Evolutionary conservation across 2,888 invertebrate species (phyloP).

Genomic region (Chirona hameri): DNA sequence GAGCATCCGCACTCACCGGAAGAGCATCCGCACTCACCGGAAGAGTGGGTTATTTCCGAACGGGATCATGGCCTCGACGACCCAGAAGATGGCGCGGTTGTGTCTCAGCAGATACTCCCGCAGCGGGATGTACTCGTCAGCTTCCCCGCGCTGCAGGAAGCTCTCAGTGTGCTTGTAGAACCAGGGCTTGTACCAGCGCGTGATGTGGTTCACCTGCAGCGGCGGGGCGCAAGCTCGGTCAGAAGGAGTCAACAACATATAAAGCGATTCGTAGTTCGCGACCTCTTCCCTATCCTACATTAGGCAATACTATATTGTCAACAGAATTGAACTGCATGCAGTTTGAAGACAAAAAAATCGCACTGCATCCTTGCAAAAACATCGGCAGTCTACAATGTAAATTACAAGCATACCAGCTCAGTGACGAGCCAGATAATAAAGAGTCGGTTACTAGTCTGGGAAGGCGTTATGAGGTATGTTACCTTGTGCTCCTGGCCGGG

Average conservation of each 20-base stretch:
- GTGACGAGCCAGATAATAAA: too few relatives aligned
- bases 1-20: slow-evolving; percentile 49
- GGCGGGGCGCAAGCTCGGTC: too few relatives aligned
- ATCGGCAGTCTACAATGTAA: too few relatives aligned
- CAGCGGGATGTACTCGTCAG: slow-evolving; percentile 59
- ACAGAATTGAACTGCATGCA: too few relatives aligned
- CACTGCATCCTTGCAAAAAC: too few relatives aligned
- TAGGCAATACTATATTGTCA: too few relatives aligned
- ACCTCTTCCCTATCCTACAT: too few relatives aligned
- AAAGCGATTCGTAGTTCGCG: background rate
- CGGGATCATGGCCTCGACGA: slow-evolving; percentile 66
- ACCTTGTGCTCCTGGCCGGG: slow-evolving; percentile 41
- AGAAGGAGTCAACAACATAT: too few relatives aligned
- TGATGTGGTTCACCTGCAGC: slow-evolving; percentile 53
- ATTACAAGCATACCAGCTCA: too few relatives aligned
- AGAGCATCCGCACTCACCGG: slow-evolving; percentile 48
- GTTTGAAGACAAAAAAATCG: too few relatives aligned
- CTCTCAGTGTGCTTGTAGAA: slow-evolving; percentile 64
- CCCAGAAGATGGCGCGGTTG: slow-evolving; percentile 68
- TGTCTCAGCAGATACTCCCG: slow-evolving; percentile 62
- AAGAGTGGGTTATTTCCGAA: slow-evolving; percentile 65
- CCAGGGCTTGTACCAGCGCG: slow-evolving; percentile 67
- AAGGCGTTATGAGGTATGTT: background rate
- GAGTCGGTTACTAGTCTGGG: too few relatives aligned
- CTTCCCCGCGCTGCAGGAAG: slow-evolving; percentile 53